Evolutionary conservation across 2,113 vertebrate species (phyloP).

Genomic region (Puntigrus tetrazona): DNA sequence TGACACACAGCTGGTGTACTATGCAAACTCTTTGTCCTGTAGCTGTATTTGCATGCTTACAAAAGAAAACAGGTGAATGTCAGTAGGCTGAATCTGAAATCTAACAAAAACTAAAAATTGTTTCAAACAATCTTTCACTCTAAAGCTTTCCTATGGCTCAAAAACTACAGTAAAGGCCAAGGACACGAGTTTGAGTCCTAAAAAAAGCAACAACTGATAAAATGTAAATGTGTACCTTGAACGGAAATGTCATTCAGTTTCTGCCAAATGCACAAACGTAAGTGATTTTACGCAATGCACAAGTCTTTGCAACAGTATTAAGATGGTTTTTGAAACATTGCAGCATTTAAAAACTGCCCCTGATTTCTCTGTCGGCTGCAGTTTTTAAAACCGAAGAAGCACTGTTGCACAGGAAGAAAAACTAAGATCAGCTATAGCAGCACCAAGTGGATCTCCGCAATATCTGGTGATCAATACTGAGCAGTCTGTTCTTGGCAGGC

Average conservation of each 20-base stretch:
- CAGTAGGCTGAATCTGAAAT: neutral
- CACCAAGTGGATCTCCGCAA: constrained; percentile 25
- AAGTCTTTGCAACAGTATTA: neutral
- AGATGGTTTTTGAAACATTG: neutral
- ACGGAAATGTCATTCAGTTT: neutral
- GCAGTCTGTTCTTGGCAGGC: constrained; percentile 43
- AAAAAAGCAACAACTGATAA: neutral
- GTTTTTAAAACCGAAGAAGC: neutral
- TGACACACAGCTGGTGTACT: constrained; percentile 26
- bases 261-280: neutral
- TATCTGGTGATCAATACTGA: constrained; percentile 48
- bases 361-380: neutral
- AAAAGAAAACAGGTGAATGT: constrained; percentile 16
- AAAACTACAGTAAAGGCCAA: no score
- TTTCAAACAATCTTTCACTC: neutral
- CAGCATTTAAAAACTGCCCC: neutral
- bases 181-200: neutral
- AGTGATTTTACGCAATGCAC: neutral
- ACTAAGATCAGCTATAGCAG: neutral
- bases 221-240: neutral
- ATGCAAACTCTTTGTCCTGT: constrained; percentile 12
- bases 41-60: neutral
- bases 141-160: no score
- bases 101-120: no score
- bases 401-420: constrained; percentile 12